Conservation (phyloP, 2,888 invertebrate species). For the Pycnomerus fuliginosus region DNA sequence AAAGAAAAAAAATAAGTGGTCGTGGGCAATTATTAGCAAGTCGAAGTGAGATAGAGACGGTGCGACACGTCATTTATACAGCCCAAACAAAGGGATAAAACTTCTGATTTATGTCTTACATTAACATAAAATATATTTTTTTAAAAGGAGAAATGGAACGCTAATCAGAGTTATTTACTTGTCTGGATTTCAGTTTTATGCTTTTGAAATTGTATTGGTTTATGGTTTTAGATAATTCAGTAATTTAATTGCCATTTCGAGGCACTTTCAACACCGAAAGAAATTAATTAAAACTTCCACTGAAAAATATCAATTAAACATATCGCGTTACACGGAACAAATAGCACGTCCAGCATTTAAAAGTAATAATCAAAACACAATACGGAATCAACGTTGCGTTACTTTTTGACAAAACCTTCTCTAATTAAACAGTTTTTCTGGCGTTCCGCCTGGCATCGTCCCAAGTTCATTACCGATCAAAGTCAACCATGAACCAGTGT, state of each 20-base stretch:
- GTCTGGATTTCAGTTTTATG: conserved; percentile 19
- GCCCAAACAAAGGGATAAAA: conserved; percentile 19
- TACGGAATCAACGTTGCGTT: conserved; percentile 14
- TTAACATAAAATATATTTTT: conserved; percentile 28
- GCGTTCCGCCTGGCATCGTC: conserved; percentile 46
- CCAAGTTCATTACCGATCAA: conserved; percentile 49
- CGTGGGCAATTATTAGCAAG: background rate
- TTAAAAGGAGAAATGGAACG: conserved; percentile 10
- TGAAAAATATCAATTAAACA: conserved; percentile 14
- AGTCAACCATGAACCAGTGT: conserved; percentile 35
- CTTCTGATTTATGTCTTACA: conserved; percentile 25
- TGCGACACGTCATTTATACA: conserved; percentile 21
- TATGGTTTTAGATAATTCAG: conserved; percentile 22
- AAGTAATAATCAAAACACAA: conserved; percentile 23
- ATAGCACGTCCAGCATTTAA: conserved; percentile 23
- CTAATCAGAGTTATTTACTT: conserved; percentile 25
- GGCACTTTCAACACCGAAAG: no score
- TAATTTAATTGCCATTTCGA: no score
- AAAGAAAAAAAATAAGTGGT: conserved; percentile 4
- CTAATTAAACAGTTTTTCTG: conserved; percentile 50
- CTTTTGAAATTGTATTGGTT: conserved; percentile 23
- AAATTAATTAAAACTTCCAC: conserved; percentile 11
- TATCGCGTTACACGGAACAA: conserved; percentile 17
- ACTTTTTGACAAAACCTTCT: conserved; percentile 38
- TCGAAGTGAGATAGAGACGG: conserved; percentile 4